Conservation (phyloP, 64 coral and sea anemone genomes). For the Orbicella faveolata region DNA sequence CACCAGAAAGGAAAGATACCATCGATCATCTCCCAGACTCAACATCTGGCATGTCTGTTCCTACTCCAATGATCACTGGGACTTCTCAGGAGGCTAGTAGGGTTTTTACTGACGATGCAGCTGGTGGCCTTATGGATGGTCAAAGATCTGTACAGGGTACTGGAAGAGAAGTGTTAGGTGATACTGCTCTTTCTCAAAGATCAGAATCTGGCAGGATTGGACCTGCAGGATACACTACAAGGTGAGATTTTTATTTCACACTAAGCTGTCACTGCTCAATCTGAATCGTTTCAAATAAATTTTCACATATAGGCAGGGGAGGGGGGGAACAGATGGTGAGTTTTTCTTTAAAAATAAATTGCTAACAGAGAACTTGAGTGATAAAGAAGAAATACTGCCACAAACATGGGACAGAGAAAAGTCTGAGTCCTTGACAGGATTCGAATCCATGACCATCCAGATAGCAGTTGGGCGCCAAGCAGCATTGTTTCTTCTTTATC, state of each 20-base stretch:
- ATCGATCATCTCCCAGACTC: constrained; percentile 23
- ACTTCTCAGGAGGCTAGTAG: background rate
- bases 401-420: no score
- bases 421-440: no score
- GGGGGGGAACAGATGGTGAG: no score
- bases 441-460: no score
- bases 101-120: background rate
- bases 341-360: no score
- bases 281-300: no score
- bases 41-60: background rate
- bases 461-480: no score
- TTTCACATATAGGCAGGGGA: no score
- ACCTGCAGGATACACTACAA: background rate
- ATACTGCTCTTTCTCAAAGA: background rate
- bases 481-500: no score
- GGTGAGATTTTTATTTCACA: background rate
- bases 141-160: background rate
- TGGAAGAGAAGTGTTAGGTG: background rate
- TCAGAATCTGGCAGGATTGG: background rate
- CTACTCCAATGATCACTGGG: background rate
- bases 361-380: no score
- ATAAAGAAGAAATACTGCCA: no score
- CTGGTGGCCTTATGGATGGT: background rate
- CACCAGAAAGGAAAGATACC: background rate
- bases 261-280: no score